phyloP scores from a whole-genome alignment of 2,797 vertebrate genomes.

The Clarias laeviceps region DNA sequence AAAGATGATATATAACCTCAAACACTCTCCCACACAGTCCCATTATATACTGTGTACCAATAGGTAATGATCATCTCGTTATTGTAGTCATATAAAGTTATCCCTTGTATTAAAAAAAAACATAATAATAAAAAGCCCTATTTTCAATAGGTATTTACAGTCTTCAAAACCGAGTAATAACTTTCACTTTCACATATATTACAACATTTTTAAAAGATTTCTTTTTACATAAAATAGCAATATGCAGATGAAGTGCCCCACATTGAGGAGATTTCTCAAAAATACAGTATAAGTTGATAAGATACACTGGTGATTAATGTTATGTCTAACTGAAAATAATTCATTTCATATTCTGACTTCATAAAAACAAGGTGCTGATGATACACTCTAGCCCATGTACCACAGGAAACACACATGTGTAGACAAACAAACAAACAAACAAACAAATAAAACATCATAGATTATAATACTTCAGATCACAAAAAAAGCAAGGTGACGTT shows the following conservation, averaged over 20 bases:
- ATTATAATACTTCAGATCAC: constrained; percentile 63
- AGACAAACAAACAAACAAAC: constrained; percentile 68
- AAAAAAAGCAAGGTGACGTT: constrained; percentile 46
- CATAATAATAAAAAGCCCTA: constrained; percentile 78
- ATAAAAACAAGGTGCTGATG: constrained; percentile 80
- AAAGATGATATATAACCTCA: constrained; percentile 49
- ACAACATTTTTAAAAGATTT: constrained; percentile 82
- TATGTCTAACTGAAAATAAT: constrained; percentile 77
- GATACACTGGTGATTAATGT: constrained; percentile 75
- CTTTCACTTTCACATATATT: constrained; percentile 87
- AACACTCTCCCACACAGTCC: constrained; percentile 68
- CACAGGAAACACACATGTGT: constrained; percentile 73
- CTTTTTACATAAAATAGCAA: constrained; percentile 86
- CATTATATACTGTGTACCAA: constrained; percentile 73
- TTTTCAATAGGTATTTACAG: constrained; percentile 87
- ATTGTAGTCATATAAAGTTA: constrained; percentile 79
- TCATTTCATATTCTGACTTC: constrained; percentile 69
- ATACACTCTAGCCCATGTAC: constrained; percentile 74
- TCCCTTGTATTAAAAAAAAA: constrained; percentile 80
- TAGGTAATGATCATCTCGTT: constrained; percentile 84
- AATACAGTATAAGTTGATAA: constrained; percentile 77
- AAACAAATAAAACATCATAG: constrained; percentile 56
- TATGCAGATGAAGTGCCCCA: constrained; percentile 86
- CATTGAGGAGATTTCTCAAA: constrained; percentile 71
- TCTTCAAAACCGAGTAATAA: constrained; percentile 88